Conservation (phyloP, 2,797 vertebrate species). For the Ctenochaetus hawaiiensis region DNA sequence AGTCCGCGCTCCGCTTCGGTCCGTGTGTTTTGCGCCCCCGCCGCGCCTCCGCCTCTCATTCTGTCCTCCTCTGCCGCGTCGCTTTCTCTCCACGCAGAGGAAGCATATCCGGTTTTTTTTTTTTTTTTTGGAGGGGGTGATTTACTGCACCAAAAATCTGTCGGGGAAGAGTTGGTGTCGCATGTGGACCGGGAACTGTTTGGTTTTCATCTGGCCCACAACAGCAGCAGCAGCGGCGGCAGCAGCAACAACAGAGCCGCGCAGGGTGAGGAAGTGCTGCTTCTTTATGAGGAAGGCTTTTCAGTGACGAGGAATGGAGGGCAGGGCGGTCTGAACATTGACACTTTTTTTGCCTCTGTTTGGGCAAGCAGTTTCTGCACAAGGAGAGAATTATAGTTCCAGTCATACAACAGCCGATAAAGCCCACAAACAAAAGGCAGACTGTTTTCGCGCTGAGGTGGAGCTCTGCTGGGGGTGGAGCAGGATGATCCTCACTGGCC, state of each 20-base stretch:
- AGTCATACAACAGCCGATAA: not conserved
- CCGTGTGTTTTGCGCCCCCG: conserved; percentile 1
- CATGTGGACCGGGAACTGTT: conserved; percentile 30
- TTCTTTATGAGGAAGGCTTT: conserved; percentile 53
- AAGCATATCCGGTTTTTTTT: conserved; percentile 45
- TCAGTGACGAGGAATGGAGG: conserved; percentile 60
- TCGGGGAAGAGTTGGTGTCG: conserved; percentile 29
- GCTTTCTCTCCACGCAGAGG: conserved; percentile 19
- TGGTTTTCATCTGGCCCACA: conserved; percentile 45
- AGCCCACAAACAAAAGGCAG: not conserved
- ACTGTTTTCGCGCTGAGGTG: not conserved
- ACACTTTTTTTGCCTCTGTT: conserved; percentile 49
- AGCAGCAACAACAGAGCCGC: not conserved
- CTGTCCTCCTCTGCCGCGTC: conserved; percentile 22
- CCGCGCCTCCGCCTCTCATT: conserved; percentile 47
- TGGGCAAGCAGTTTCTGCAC: conserved; percentile 29
- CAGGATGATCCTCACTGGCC: not conserved
- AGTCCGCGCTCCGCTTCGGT: conserved; percentile 12
- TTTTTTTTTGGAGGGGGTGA: no score
- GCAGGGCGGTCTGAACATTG: conserved; percentile 57
- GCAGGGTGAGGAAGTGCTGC: conserved; percentile 57
- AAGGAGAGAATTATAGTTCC: not conserved
- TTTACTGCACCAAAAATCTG: conserved; percentile 7
- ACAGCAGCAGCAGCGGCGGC: conserved; percentile 23
- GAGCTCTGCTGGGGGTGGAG: conserved; percentile 43